A percentile compares a stretch with the other conserved stretches of the same genome.
These are phyloP conservation scores for Drosophila subpulchrella DNA, from an alignment of 1,140 invertebrate genomes.

Conservation along the genomic window DNA sequence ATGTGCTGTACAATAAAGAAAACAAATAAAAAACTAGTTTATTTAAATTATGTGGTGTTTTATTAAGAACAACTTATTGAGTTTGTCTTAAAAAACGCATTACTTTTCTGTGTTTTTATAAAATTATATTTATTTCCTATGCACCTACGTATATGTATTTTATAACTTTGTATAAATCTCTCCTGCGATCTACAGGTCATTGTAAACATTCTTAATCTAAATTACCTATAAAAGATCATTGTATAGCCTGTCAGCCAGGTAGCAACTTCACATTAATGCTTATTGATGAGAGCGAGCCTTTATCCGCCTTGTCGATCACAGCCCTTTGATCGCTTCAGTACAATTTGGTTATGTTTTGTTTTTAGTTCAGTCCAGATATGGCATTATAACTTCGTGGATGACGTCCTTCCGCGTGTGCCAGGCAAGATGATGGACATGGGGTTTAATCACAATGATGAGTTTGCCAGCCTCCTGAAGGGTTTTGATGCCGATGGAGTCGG, in stretches of 20 bases:
- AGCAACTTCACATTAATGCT: conserved; percentile 33
- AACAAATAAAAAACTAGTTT: too few relatives aligned
- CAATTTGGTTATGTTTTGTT: neutral
- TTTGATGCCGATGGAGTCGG: conserved; percentile 92
- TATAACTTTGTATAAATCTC: conserved; percentile 26
- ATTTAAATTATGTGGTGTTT: too few relatives aligned
- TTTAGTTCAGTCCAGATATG: conserved; percentile 89
- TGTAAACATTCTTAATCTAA: conserved; percentile 17
- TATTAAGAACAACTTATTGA: too few relatives aligned
- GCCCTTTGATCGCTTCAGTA: conserved; percentile 27
- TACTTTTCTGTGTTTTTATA: neutral
- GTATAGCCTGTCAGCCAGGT: conserved; percentile 5
- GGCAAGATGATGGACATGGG: conserved; percentile 90
- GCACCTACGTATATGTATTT: conserved; percentile 1
- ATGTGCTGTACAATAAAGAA: too few relatives aligned
- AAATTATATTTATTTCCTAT: neutral
- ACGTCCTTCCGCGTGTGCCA: conserved; percentile 93
- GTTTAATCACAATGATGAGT: conserved; percentile 88
- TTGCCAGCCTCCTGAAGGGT: conserved; percentile 89
- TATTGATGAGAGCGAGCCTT: conserved; percentile 25
- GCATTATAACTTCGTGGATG: conserved; percentile 91
- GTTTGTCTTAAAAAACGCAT: too few relatives aligned
- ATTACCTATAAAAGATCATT: conserved; percentile 40
- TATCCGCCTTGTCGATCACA: conserved; percentile 50
- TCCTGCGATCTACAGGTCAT: neutral